Evolutionary conservation across 2,888 invertebrate genomes (phyloP).

Genomic region (Alloplasta piceator): DNA sequence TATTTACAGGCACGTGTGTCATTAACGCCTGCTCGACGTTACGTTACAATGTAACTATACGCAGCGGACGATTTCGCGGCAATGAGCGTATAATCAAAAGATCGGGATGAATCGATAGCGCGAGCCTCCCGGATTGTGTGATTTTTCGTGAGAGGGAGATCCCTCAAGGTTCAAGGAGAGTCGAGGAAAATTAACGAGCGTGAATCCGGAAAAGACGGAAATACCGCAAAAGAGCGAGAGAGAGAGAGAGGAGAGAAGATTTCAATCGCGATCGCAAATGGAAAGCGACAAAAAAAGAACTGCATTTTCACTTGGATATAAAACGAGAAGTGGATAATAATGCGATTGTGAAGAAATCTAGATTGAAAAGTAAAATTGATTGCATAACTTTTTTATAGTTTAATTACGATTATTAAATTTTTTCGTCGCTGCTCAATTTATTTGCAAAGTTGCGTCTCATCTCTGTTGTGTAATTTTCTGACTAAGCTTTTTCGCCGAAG

Average conservation of each 20-base stretch:
- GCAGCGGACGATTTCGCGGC: constrained; percentile 17
- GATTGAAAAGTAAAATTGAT: constrained; percentile 7
- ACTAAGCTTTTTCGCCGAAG: too few species aligned
- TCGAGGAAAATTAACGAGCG: constrained; percentile 63
- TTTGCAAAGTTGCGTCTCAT: too few species aligned
- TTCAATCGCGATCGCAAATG: constrained; percentile 39
- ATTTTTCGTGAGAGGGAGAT: neutral
- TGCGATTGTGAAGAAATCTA: constrained; percentile 11
- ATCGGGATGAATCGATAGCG: constrained; percentile 62
- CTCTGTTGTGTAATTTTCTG: too few species aligned
- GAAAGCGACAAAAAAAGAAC: constrained; percentile 26
- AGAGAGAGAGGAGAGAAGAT: constrained; percentile 47
- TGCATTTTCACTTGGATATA: constrained; percentile 2
- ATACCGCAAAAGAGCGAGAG: neutral
- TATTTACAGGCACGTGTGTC: constrained; percentile 38
- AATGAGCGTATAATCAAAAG: constrained; percentile 56
- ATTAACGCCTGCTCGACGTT: constrained; percentile 57
- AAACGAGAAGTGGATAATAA: constrained; percentile 13
- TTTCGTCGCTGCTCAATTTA: too few species aligned
- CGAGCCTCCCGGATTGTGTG: neutral
- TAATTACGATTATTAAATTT: constrained; percentile 10
- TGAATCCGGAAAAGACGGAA: constrained; percentile 67
- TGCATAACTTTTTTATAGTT: neutral
- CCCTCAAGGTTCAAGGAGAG: constrained; percentile 30
- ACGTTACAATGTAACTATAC: constrained; percentile 44